Conservation (phyloP, 2,113 vertebrate genomes). For the Coptodon rendalli region DNA sequence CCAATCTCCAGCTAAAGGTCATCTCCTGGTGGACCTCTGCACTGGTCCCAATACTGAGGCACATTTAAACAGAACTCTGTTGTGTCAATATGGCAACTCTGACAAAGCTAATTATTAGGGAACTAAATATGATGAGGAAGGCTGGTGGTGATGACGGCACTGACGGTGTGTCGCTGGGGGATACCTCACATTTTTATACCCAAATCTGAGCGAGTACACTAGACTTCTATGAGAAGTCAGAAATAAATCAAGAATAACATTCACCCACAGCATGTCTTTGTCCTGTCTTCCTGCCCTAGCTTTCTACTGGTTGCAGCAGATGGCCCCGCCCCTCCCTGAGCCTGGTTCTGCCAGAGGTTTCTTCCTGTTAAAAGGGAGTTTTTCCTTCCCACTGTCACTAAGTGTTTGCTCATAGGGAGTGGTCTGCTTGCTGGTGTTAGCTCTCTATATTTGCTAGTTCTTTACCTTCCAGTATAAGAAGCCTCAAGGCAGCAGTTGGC, state of each 20-base stretch:
- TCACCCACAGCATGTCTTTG: not conserved
- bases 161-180: fast-evolving
- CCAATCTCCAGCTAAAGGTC: not conserved
- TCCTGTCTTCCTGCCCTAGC: fast-evolving
- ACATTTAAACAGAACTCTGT: not conserved
- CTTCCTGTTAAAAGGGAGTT: not conserved
- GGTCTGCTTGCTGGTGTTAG: not conserved
- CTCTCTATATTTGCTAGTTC: not conserved
- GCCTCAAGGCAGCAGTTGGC: not conserved
- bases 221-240: not conserved
- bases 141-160: not conserved
- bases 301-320: fast-evolving
- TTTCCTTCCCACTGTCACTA: not conserved
- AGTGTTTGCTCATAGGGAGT: not conserved
- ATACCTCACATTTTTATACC: not conserved
- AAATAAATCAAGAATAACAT: not conserved
- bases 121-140: fast-evolving
- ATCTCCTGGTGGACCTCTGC: not conserved
- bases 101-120: not conserved
- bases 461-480: not conserved
- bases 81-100: not conserved
- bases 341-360: fast-evolving
- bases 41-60: not conserved
- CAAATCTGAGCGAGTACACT: not conserved
- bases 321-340: not conserved